Evolutionary conservation across 2,888 invertebrate species (phyloP), one percentile per base, ranked within the genome.

Genomic region (Meloe dianella): DNA sequence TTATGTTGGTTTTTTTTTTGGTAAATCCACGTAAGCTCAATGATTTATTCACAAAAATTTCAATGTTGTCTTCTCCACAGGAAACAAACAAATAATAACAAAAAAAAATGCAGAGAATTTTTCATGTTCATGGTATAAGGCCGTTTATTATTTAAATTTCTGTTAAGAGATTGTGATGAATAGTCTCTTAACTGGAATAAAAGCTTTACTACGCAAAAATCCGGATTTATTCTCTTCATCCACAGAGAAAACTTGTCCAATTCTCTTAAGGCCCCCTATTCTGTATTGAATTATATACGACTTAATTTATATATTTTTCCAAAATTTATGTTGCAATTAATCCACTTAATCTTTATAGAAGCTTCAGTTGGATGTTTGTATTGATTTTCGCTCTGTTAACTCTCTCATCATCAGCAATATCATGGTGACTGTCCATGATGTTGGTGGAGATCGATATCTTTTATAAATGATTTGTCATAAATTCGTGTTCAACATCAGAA

Each of bases 131-230:
- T 5, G 22, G 12, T 14, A 54, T 14, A 61, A 54, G 54, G 56
- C 38, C 58, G 59, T 64, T 64, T 64, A 64, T 59, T 51, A 66
- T 66, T 66, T 66, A 66, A 61, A 62, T 66, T 30, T 59, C 17
- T 30, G 65, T 66, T 57, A 59, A 32, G 35, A 47, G 60, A 64
- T 64, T 60, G 66, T 59, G 54, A 66, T 51, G 66, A 66, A 66
- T 58, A 62, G 66, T 62, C 62, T 66, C 62, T 65, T 61, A 65
- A 61, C 61, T 56, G 62, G 58, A 66, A 62, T 66, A 66, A 62
- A 59, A 58, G 61, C 65, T 62, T 62, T 58, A 64, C 58, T 60
- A 67, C 61, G n/a, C 59, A 64, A 22, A 10, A 64, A 58, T 64
- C 57, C 64, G 67, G 64, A 67, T 67, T 64, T 64, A 61, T 64